phyloP scores from a whole-genome alignment of 92 coral and sea anemone genomes.

The Palythoa heliodiscus region DNA sequence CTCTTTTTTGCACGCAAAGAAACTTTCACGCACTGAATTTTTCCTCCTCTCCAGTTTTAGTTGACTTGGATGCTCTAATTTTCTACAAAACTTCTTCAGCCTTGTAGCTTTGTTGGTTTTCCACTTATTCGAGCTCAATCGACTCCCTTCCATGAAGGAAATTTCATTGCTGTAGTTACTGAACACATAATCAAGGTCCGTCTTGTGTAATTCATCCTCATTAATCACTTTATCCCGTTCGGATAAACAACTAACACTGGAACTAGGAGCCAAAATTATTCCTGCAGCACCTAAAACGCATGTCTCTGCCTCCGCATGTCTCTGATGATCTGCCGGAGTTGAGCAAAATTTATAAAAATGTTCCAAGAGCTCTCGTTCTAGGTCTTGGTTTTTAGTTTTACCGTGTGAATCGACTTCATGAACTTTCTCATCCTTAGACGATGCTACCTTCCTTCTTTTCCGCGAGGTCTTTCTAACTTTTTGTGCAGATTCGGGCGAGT shows the following conservation, averaged over 20 bases:
- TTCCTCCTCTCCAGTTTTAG: slow-evolving; percentile 3
- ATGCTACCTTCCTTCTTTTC: not conserved
- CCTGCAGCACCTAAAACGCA: not conserved
- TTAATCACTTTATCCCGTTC: not conserved
- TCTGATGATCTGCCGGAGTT: too few species aligned
- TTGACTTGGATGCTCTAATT: not conserved
- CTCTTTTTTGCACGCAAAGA: slow-evolving; percentile 25
- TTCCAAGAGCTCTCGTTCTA: slow-evolving; percentile 22
- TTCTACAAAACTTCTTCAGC: slow-evolving; percentile 22
- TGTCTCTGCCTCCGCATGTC: not conserved
- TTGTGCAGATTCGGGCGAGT: not conserved
- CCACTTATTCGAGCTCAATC: not conserved
- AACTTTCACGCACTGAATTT: not conserved
- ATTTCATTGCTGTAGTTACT: slow-evolving; percentile 12
- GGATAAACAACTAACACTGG: not conserved
- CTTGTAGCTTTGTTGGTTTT: not conserved
- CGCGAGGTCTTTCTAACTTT: slow-evolving; percentile 21
- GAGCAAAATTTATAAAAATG: not conserved
- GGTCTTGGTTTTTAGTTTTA: not conserved
- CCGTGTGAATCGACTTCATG: not conserved
- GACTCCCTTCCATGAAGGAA: not conserved
- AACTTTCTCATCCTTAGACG: not conserved
- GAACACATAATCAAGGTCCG: slow-evolving; percentile 29
- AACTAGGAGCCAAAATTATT: too few species aligned
- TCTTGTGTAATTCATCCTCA: slow-evolving; percentile 22